Evolutionary conservation across 2,888 invertebrate genomes (phyloP).

Genomic region (Plebejus melissa): DNA sequence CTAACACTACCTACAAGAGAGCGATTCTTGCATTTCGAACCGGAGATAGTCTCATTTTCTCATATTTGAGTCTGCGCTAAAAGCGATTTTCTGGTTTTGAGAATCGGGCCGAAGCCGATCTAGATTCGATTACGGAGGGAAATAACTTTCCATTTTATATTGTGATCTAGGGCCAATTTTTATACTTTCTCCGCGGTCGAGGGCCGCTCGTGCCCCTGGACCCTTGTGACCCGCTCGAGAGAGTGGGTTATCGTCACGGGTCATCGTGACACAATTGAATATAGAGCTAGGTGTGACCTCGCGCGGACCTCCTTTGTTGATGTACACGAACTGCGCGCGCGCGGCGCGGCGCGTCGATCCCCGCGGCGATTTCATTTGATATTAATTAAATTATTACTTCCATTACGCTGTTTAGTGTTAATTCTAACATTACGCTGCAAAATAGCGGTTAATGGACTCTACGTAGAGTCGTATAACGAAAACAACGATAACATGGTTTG

Average conservation of each 20-base stretch:
- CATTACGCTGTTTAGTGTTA: neutral
- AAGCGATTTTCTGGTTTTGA: neutral
- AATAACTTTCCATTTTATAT: conserved; percentile 12
- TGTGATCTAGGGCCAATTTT: neutral
- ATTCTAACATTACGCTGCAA: neutral
- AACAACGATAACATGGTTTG: neutral
- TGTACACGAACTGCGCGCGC: conserved; percentile 31
- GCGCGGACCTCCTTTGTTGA: conserved; percentile 36
- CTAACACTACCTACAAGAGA: neutral
- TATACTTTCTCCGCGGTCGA: conserved; percentile 56
- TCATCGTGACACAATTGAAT: conserved; percentile 48
- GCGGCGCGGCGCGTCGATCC: neutral
- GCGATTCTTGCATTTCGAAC: neutral
- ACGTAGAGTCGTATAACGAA: neutral
- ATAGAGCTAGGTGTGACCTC: conserved; percentile 38
- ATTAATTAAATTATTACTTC: conserved; percentile 14
- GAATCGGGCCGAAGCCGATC: neutral
- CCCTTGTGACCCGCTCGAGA: conserved; percentile 58
- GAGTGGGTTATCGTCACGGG: conserved; percentile 56
- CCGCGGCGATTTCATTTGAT: neutral
- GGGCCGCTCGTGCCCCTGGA: conserved; percentile 51
- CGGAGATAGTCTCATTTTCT: neutral
- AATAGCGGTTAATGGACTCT: neutral
- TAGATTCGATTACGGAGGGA: neutral
- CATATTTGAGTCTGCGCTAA: neutral